Evolutionary conservation across 2,113 vertebrate genomes (phyloP), one percentile per base, ranked within the genome.

Genomic region (Chelonoidis abingdonii): DNA sequence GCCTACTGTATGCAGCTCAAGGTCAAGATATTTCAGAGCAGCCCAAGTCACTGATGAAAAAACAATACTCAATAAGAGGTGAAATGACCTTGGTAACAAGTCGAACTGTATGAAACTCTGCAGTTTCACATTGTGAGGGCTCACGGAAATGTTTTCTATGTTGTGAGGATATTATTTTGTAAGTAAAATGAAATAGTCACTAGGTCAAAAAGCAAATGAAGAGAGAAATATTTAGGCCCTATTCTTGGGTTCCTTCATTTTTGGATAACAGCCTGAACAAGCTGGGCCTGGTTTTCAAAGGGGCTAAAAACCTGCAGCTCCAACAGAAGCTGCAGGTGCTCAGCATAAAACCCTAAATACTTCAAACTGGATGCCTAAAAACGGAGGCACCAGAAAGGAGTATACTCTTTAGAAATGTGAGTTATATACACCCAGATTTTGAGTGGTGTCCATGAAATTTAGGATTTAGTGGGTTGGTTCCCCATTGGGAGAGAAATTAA

Each of bases 201-300:
- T 21, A 82, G 2, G 5, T 10, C 41, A 79, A 0, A 25, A 80
- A 49, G 24, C 0, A 0, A 9, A 22, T 41, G 38, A 8, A 5
- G 57, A 21, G 10, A 94, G 22, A 7, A 62, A 84, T 9, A 79
- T 0, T 84, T 21, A 86, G 81, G 22, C 54, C 54, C 54, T 25
- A 25, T 56, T 56, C 54, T 53, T 25, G 54, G 54, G 54, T 56
- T 22, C 22, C 54, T 56, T 56, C 8, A 56, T 65, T 35, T 65
- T 31, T 65, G 29, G 62, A 31, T 65, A 65, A 35, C 59, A 35
- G 29, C 6, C 10, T 14, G 59, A 62, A 62, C 12, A 62, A 29
- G 27, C 11, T 31, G 59, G 59, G 59, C 59, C 59, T 31, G 5
- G 5, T 62, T 62, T 62, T 62, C 31, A 17, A 35, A 65, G 62